These are phyloP conservation scores for Bursaphelenchus okinawaensis DNA, from an alignment of 2,888 invertebrate genomes.

Conservation along the genomic window DNA sequence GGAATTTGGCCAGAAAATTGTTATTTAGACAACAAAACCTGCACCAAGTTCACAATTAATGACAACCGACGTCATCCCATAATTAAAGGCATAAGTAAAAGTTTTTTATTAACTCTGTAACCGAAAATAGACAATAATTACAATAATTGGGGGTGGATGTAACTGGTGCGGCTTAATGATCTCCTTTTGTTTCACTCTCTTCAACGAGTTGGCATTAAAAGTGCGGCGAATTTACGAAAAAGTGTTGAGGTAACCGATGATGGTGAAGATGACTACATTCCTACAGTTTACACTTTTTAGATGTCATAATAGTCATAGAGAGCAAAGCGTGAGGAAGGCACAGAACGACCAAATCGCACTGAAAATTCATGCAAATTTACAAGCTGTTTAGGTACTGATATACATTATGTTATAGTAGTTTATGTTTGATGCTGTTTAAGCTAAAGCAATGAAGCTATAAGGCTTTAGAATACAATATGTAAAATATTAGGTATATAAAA, in stretches of 20 bases:
- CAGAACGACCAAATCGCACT: not conserved
- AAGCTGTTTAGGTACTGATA: no score
- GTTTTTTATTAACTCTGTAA: not conserved
- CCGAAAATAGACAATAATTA: not conserved
- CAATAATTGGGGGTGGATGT: no score
- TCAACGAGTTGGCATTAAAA: not conserved
- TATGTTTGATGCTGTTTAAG: no score
- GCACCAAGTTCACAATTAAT: not conserved
- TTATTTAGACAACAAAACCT: not conserved
- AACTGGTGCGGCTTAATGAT: not conserved
- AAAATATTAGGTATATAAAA: no score
- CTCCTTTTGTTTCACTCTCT: not conserved
- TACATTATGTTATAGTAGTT: no score
- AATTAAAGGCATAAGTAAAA: no score
- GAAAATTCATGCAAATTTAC: no score
- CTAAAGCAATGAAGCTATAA: no score
- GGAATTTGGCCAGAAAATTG: not conserved
- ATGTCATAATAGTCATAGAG: not conserved
- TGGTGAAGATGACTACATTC: no score
- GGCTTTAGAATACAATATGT: no score
- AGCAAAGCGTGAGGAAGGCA: not conserved
- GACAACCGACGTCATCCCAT: no score
- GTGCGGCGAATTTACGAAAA: not conserved
- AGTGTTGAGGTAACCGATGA: not conserved
- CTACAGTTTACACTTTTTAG: not conserved